Evolutionary conservation across 2,797 vertebrate species (phyloP).

Genomic region (Siniperca obscura): DNA sequence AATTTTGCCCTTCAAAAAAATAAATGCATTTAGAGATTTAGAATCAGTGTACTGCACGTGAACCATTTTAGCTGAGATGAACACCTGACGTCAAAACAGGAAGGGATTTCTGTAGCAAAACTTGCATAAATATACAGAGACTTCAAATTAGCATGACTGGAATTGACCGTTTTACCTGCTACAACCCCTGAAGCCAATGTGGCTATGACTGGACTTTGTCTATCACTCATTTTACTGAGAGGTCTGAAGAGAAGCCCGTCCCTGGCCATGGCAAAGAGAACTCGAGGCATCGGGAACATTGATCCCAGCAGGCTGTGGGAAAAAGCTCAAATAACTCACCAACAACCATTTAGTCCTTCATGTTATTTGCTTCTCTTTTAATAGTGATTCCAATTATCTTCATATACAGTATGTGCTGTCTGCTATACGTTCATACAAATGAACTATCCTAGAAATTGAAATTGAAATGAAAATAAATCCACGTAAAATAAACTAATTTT

Average conservation of each 20-base stretch:
- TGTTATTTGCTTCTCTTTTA: conserved; percentile 22
- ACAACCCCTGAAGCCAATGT: conserved; percentile 85
- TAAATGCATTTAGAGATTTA: neutral
- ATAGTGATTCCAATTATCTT: neutral
- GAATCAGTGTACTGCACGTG: neutral
- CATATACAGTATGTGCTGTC: neutral
- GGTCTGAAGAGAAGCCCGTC: conserved; percentile 90
- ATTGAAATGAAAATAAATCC: neutral
- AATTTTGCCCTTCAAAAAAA: conserved; percentile 6
- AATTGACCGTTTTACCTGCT: conserved; percentile 81
- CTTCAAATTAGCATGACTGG: neutral
- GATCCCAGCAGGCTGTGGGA: conserved; percentile 88
- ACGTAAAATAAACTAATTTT: neutral
- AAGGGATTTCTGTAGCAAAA: neutral
- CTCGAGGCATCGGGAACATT: conserved; percentile 92
- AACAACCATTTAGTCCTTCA: neutral
- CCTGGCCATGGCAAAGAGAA: conserved; percentile 92
- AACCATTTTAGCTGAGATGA: neutral
- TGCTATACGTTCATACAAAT: neutral
- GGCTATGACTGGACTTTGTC: conserved; percentile 87
- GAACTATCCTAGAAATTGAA: neutral
- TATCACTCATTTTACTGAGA: conserved; percentile 84
- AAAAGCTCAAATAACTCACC: conserved; percentile 12
- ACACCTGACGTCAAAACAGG: neutral
- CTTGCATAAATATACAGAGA: neutral